Percentiles rank a stretch among this genome's conserved stretches.
These are phyloP conservation scores for Crenichthys baileyi DNA, from an alignment of 2,797 vertebrate species.

Conservation along the genomic window DNA sequence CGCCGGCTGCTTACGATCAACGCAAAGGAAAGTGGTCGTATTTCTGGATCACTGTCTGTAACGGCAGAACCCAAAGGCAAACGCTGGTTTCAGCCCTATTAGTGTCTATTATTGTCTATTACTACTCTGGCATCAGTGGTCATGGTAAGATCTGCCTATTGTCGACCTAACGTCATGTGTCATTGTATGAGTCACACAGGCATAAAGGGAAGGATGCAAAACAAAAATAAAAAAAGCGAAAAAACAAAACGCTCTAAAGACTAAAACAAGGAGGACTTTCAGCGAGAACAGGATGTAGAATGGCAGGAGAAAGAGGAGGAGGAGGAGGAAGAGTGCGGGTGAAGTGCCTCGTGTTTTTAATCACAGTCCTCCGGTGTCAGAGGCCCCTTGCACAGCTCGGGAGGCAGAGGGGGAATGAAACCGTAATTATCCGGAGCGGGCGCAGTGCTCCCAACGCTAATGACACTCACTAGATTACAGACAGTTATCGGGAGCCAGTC, in stretches of 20 bases:
- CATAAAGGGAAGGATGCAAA: slow-evolving; percentile 21
- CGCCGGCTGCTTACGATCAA: slow-evolving; percentile 33
- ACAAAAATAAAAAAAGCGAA: neutral
- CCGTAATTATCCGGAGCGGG: slow-evolving; percentile 75
- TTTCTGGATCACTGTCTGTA: slow-evolving; percentile 26
- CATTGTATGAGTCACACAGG: slow-evolving; percentile 9
- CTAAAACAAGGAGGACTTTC: slow-evolving; percentile 61
- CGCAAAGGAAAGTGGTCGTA: slow-evolving; percentile 12
- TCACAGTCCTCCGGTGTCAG: slow-evolving; percentile 75
- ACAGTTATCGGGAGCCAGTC: slow-evolving; percentile 61
- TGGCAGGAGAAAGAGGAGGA: slow-evolving; percentile 25
- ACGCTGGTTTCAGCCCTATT: slow-evolving; percentile 27
- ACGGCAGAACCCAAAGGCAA: slow-evolving; percentile 25
- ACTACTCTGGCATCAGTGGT: slow-evolving; percentile 44
- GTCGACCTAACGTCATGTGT: slow-evolving; percentile 27
- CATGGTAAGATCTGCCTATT: slow-evolving; percentile 37
- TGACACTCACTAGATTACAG: slow-evolving; percentile 76
- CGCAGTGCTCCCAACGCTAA: slow-evolving; percentile 68
- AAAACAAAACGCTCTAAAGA: slow-evolving; percentile 21
- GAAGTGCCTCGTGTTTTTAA: slow-evolving; percentile 76
- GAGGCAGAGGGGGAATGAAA: slow-evolving; percentile 76
- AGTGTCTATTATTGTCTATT: slow-evolving; percentile 29
- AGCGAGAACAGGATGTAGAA: slow-evolving; percentile 61
- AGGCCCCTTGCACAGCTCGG: slow-evolving; percentile 67
- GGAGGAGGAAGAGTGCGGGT: slow-evolving; percentile 49